Base-by-base conservation (phyloP, 2,797 vertebrate genomes). In the Jordanella pulchra region DNA sequence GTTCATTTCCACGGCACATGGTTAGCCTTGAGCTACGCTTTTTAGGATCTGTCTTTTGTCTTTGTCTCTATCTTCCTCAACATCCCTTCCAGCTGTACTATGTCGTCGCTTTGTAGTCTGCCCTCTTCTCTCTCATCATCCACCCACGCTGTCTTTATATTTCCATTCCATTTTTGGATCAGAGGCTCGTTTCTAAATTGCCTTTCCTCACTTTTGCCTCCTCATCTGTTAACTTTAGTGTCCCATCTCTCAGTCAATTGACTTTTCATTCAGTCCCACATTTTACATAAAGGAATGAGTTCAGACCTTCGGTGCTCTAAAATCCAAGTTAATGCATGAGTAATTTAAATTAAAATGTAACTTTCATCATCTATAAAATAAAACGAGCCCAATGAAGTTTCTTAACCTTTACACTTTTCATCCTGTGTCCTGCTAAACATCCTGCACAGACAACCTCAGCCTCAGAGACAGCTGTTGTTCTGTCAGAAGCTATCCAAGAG, bases 41-140 rank as follows among this genome's bases (percentile, higher is more conserved):
- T 90, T 89, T 85, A 87, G 89, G 83, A 87, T 88, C 76, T 72
- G 82, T 82, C 85, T 86, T 88, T 89, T 90, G 87, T 89, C 84
- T 90, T 67, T 79, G 72, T 87, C 82, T 89, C 81, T 75, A 61
- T 86, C 78, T 82, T 78, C 65, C 66, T 82, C 70, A 50, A 32
- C 58, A 47, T 87, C 81, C 77, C 78, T 75, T 84, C 64, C 71
- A 85, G 85, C 82, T 78, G 75, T 82, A 76, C 76, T 65, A 73
- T n/a, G 44, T 73, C 71, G 72, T 85, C 25, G 25, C 84, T 83
- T 84, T 89, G 77, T 87, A 74, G 75, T 84, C 50, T 58, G 17
- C 42, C 76, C 67, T 76, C 61, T 53, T 69, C 70, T 67, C 53
- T 70, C 72, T 80, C 72, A 80, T 81, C 80, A 60, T 69, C 73